Evolutionary conservation across 2,888 invertebrate species (phyloP).

Genomic region (Apamea epomidion): DNA sequence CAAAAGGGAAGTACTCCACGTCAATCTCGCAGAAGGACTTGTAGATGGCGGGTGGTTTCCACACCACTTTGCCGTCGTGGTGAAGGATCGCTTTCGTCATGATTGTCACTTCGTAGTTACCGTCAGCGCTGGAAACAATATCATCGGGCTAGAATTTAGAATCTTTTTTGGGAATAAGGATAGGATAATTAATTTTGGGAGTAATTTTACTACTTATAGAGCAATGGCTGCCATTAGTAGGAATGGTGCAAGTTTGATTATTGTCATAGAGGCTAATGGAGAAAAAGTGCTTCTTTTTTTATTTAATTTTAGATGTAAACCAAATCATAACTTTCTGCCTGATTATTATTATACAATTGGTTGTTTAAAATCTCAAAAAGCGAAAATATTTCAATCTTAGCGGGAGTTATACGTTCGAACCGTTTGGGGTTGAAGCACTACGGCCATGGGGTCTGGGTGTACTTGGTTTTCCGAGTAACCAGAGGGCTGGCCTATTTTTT

Average conservation of each 20-base stretch:
- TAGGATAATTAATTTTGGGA: background rate
- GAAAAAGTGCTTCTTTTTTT: background rate
- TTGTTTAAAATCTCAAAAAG: background rate
- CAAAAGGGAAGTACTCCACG: conserved; percentile 98
- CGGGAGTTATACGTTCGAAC: background rate
- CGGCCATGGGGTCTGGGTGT: background rate
- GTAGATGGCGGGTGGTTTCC: conserved; percentile 99
- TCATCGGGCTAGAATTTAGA: background rate
- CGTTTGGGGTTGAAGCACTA: background rate
- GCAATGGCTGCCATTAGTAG: background rate
- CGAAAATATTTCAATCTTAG: background rate
- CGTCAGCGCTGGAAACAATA: conserved; percentile 95
- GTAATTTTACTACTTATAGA: background rate
- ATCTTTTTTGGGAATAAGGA: too few relatives aligned
- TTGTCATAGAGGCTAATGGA: too few relatives aligned
- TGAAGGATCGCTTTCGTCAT: conserved; percentile 99
- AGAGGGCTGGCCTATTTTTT: background rate
- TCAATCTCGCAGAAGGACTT: conserved; percentile 99
- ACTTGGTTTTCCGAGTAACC: background rate
- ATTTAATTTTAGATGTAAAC: background rate
- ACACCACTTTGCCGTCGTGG: conserved; percentile 97
- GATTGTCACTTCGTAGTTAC: conserved; percentile 99
- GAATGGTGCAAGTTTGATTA: background rate
- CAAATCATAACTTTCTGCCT: background rate
- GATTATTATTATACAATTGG: background rate